Evolutionary conservation across 2,797 vertebrate species (phyloP).

Genomic region (Rhabdomys pumilio): DNA sequence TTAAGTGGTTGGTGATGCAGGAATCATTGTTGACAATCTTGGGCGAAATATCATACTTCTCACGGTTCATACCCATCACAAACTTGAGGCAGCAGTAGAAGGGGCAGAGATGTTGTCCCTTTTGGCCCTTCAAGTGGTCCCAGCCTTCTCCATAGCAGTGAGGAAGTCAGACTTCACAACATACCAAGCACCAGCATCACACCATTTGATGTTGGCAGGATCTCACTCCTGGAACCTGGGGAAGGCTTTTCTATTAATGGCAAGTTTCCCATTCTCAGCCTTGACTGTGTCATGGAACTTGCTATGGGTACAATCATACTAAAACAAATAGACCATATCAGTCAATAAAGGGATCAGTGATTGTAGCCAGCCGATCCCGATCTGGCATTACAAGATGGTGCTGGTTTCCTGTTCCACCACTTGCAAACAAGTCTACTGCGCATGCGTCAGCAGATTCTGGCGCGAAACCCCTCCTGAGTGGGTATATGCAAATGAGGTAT

Average conservation of each 20-base stretch:
- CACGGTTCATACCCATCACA: neutral
- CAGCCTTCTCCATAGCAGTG: neutral
- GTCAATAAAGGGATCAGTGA: neutral
- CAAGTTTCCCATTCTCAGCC: neutral
- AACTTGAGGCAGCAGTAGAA: neutral
- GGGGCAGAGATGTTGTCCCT: neutral
- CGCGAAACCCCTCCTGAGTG: too few relatives aligned
- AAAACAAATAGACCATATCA: neutral
- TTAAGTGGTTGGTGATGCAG: neutral
- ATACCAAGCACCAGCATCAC: neutral
- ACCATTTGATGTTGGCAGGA: neutral
- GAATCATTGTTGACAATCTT: neutral
- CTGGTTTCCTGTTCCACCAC: too few relatives aligned
- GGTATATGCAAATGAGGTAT: too few relatives aligned
- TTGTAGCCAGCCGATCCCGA: too few relatives aligned
- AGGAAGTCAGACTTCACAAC: neutral
- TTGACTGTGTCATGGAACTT: neutral
- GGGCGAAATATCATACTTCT: neutral
- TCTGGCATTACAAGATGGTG: too few relatives aligned
- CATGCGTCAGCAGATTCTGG: too few relatives aligned
- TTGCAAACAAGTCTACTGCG: too few relatives aligned
- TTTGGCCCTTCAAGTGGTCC: neutral
- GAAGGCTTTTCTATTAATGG: neutral
- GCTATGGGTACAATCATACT: neutral
- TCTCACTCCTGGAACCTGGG: neutral